phyloP scores from a whole-genome alignment of 2,888 invertebrate genomes.

The Euplagia quadripunctaria region DNA sequence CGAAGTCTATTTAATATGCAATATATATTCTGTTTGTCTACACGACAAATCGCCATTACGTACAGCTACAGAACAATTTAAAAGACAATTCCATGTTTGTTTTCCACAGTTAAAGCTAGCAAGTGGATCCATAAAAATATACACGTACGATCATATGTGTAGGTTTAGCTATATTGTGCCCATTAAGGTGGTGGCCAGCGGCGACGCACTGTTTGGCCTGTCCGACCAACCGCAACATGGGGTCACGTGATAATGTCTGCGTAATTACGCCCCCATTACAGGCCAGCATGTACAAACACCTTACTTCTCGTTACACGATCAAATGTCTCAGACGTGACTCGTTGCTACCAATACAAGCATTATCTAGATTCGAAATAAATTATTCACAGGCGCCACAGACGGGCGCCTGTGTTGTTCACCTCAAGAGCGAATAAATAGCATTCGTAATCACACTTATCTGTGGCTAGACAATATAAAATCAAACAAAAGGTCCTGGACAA shows the following conservation, averaged over 20 bases:
- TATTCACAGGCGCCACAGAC: conserved; percentile 75
- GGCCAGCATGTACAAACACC: conserved; percentile 72
- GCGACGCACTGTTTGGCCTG: conserved; percentile 59
- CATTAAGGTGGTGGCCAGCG: conserved; percentile 63
- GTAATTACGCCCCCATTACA: conserved; percentile 82
- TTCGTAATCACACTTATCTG: conserved; percentile 42
- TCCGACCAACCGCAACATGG: conserved; percentile 79
- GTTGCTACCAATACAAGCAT: conserved; percentile 75
- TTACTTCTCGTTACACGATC: conserved; percentile 81
- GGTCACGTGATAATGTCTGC: conserved; percentile 84
- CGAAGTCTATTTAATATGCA: conserved; percentile 17
- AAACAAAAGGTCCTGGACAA: conserved; percentile 10
- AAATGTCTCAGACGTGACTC: conserved; percentile 84
- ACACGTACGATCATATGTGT: conserved; percentile 55
- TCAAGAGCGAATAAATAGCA: conserved; percentile 65
- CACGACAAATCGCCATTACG: conserved; percentile 40
- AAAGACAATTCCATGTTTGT: conserved; percentile 24
- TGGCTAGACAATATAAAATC: conserved; percentile 23
- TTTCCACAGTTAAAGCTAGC: conserved; percentile 12
- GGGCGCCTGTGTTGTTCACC: conserved; percentile 65
- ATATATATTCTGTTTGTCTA: conserved; percentile 23
- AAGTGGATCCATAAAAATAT: conserved; percentile 19
- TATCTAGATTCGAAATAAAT: conserved; percentile 81
- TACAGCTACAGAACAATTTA: conserved; percentile 20
- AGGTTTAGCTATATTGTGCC: conserved; percentile 59